These are phyloP conservation scores for Spea multiplicata DNA, from an alignment of 2,113 vertebrate species.

Conservation along the genomic window DNA sequence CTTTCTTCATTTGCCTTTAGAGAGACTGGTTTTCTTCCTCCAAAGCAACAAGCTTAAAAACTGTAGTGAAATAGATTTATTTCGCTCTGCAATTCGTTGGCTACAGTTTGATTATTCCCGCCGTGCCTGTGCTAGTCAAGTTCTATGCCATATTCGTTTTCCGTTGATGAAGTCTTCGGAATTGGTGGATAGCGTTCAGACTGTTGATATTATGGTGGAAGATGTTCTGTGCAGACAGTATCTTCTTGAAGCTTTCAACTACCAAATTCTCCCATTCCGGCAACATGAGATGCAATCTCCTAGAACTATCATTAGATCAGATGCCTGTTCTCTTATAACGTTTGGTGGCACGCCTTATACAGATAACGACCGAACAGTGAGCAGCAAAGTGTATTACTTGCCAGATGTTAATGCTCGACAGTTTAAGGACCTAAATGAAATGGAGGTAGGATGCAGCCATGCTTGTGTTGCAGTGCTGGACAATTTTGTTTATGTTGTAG, in stretches of 20 bases:
- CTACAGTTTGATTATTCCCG: conserved; percentile 78
- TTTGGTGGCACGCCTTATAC: conserved; percentile 95
- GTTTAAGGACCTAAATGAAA: conserved; percentile 86
- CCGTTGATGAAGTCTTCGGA: conserved; percentile 91
- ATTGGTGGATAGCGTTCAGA: conserved; percentile 94
- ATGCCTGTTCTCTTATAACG: conserved; percentile 78
- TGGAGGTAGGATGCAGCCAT: conserved; percentile 92
- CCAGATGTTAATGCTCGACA: conserved; percentile 73
- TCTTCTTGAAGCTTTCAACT: conserved; percentile 94
- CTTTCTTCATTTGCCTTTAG: conserved; percentile 90
- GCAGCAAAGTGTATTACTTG: conserved; percentile 82
- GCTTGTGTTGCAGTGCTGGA: conserved; percentile 88
- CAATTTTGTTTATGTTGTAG: conserved; percentile 92
- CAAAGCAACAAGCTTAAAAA: conserved; percentile 92
- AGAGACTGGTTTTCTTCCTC: conserved; percentile 92
- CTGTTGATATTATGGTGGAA: conserved; percentile 92
- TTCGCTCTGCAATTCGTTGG: conserved; percentile 87
- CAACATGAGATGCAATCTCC: conserved; percentile 94
- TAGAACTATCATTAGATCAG: conserved; percentile 81
- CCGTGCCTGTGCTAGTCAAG: conserved; percentile 73
- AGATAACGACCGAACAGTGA: conserved; percentile 88
- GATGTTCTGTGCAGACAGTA: conserved; percentile 88
- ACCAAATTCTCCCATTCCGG: conserved; percentile 93
- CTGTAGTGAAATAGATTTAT: conserved; percentile 90
- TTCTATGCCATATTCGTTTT: conserved; percentile 92